These are phyloP conservation scores for Macrotis lagotis DNA, from an alignment of 2,113 vertebrate genomes.

Conservation along the genomic window DNA sequence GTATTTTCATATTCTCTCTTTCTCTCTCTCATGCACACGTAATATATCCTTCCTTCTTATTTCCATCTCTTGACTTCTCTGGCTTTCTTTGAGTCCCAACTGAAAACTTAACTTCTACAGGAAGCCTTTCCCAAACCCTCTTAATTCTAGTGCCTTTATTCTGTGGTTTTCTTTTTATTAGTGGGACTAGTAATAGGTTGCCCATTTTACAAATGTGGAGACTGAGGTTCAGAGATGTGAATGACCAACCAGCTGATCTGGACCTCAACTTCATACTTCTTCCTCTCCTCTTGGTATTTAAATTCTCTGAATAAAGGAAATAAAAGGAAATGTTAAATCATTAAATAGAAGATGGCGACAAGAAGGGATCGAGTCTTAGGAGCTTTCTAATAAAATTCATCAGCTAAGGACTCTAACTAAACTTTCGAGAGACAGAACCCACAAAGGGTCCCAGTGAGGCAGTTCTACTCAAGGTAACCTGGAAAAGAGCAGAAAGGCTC, in stretches of 20 bases:
- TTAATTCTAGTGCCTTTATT: not conserved
- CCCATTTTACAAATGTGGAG: not conserved
- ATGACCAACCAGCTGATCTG: not conserved
- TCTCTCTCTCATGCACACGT: not conserved
- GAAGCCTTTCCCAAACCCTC: not conserved
- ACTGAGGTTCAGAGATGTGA: not conserved
- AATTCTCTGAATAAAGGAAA: conserved; percentile 7
- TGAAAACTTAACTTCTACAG: not conserved
- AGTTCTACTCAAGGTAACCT: too few relatives aligned
- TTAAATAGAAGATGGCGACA: conserved; percentile 52
- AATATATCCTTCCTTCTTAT: not conserved
- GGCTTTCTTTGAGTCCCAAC: not conserved
- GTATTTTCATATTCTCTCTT: too few relatives aligned
- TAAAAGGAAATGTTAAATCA: not conserved
- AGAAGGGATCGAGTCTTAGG: conserved; percentile 1
- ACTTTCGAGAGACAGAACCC: too few relatives aligned
- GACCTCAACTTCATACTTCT: not conserved
- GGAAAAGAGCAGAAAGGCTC: too few relatives aligned
- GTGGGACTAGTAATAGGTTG: not conserved
- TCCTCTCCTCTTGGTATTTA: not conserved
- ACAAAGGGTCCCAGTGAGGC: too few relatives aligned
- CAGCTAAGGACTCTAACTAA: too few relatives aligned
- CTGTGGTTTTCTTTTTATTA: not conserved
- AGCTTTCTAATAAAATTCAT: not conserved
- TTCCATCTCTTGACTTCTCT: not conserved